Conservation (phyloP, 2,113 vertebrate genomes). For the Calypte anna region DNA sequence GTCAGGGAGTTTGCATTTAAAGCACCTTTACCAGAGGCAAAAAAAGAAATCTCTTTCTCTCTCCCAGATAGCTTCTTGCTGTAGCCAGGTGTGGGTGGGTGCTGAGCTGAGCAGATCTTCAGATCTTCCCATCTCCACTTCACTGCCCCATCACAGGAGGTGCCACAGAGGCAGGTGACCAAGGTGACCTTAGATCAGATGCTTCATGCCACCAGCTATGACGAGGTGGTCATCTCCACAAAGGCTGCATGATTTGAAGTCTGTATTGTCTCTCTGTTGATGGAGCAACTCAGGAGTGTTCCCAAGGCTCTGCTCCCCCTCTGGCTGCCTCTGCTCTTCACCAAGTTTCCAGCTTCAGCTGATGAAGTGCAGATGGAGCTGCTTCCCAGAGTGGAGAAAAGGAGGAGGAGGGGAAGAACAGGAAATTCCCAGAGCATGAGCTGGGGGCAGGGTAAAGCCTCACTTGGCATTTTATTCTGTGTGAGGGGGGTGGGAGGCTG, state of each 20-base stretch:
- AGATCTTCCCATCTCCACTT: background rate
- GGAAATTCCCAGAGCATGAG: conserved; percentile 62
- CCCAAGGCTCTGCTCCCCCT: background rate
- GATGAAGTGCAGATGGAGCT: conserved; percentile 70
- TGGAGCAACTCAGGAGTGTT: background rate
- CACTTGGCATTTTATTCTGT: background rate
- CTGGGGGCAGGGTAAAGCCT: background rate
- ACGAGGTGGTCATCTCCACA: background rate
- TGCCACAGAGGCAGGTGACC: background rate
- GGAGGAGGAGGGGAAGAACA: conserved; percentile 25
- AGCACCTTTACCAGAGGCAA: background rate
- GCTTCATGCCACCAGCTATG: background rate
- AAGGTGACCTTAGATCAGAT: background rate
- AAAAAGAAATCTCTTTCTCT: background rate
- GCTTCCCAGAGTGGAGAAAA: background rate
- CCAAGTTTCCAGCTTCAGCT: background rate
- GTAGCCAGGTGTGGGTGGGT: background rate
- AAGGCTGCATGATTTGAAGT: background rate
- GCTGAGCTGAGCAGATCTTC: background rate
- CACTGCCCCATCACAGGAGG: background rate
- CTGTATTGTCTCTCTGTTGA: rapidly evolving
- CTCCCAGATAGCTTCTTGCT: background rate
- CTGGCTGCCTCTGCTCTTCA: background rate
- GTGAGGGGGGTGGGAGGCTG: background rate
- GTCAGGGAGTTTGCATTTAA: background rate